Conservation (phyloP, 1,140 invertebrate genomes). For the Neuroterus valhalla region DNA sequence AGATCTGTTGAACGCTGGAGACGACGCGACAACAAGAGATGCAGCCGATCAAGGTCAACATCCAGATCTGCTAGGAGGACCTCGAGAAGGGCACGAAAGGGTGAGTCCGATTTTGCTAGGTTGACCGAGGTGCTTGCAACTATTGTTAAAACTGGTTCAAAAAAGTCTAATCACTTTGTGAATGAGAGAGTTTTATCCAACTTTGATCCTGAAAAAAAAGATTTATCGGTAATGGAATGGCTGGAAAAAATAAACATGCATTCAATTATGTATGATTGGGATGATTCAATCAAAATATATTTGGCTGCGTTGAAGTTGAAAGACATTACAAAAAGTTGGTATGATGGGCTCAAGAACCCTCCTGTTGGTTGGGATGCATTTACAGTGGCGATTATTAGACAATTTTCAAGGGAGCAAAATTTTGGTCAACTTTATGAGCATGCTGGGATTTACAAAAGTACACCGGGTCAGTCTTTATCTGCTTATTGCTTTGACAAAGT, state of each 20-base stretch:
- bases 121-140: too few relatives aligned
- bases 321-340: neutral
- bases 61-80: too few relatives aligned
- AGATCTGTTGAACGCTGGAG: too few relatives aligned
- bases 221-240: neutral
- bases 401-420: neutral
- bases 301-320: neutral
- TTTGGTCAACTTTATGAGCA: neutral
- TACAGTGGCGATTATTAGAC: neutral
- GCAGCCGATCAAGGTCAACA: too few relatives aligned
- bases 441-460: neutral
- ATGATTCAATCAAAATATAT: neutral
- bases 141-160: too few relatives aligned
- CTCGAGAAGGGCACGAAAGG: too few relatives aligned
- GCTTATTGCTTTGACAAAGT: conserved; percentile 9
- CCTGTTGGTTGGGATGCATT: neutral
- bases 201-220: neutral
- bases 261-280: too few relatives aligned
- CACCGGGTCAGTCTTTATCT: neutral
- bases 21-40: too few relatives aligned
- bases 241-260: neutral
- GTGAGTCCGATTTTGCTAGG: too few relatives aligned
- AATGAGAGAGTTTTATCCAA: neutral
- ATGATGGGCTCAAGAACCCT: neutral
- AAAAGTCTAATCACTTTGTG: neutral